Evolutionary conservation across 2,888 invertebrate genomes (phyloP), one percentile per base, ranked within the genome.

Genomic region (Cantharis nigra): DNA sequence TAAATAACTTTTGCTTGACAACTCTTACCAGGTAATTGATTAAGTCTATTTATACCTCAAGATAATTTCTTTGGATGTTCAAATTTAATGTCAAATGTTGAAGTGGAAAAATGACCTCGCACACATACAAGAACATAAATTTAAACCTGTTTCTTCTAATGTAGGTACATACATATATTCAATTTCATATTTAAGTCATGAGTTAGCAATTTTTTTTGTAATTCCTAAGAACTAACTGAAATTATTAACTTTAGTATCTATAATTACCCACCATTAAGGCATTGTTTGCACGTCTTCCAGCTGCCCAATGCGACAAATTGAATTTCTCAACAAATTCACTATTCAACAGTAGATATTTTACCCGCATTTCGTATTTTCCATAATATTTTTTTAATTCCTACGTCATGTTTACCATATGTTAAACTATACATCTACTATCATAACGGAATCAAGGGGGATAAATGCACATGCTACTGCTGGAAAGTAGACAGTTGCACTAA

Each of bases 121-220:
- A 71, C 63, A 76, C 69, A 73, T 63, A 75, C 72, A 63, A 26
- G 28, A 75, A 75, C 81, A 84, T 83, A 85, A 85, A 85, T 85
- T 82, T 79, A 76, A 80, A 81, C 81, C 81, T 81, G 83, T 81
- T 83, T 83, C 78, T 81, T 79, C 81, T 80, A 49, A 49, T 49
- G 49, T 49, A 49, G 49, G 49, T n/a, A 49, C 33, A 13, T 5
- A 49, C 33, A 4, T n/a, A 79, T 80, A 80, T 84, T 84, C 85
- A 86, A 87, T 87, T 87, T 86, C 85, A 85, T 86, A 84, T 82
- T 85, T 49, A n/a, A n/a, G 49, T 49, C 49, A 49, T 49, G 49
- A 49, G 49, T n/a, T 49, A 4, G 49, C 7, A 33, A 33, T 33
- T 49, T 49, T 20, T 49, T 49, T 5, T 49, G 49, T n/a, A 13